Evolutionary conservation across 2,113 vertebrate genomes (phyloP), one percentile per base, ranked within the genome.

Genomic region (Corapipo altera): DNA sequence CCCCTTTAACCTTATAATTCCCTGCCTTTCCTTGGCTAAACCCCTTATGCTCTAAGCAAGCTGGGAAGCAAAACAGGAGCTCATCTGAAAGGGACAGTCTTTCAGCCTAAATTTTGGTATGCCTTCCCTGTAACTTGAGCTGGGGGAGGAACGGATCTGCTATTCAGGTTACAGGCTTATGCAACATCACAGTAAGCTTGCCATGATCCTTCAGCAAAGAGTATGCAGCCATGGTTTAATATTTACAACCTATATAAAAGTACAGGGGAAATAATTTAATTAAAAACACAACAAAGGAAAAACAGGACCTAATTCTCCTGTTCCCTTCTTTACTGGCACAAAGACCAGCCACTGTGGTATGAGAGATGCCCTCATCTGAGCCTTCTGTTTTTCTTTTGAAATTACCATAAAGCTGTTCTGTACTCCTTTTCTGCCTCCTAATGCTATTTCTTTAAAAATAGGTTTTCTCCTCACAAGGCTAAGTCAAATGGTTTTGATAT

Each of bases 241-340:
- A 95, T 91, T 90, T 94, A 71, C 85, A 90, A 46, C 27, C 55
- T 73, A 70, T 48, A 72, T 59, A 62, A 86, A 96, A 90, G 16
- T 27, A 62, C 8, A 32, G 59, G 30, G 8, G 6, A 80, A 70
- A 79, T 33, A 51, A 76, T 57, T 72, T 71, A 21, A 83, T 77
- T 77, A 62, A 70, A 88, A 85, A 8, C 32, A 73, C 39, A 67
- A 39, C 8, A 64, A 88, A 84, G 20, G 55, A 57, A 44, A 80
- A 93, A 67, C 26, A 2, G 5, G 52, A 35, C 18, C 4, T 39
- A 59, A 88, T 94, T 69, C 30, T 70, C 16, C 23, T 35, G 9
- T 32, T 81, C 28, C 19, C 65, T 88, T 82, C 49, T 76, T 89
- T 71, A 33, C 46, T 90, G 55, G 9, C 79, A n/a, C 55, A 91